Conservation (phyloP, 2,113 vertebrate species). For the Oryzias javanicus region DNA sequence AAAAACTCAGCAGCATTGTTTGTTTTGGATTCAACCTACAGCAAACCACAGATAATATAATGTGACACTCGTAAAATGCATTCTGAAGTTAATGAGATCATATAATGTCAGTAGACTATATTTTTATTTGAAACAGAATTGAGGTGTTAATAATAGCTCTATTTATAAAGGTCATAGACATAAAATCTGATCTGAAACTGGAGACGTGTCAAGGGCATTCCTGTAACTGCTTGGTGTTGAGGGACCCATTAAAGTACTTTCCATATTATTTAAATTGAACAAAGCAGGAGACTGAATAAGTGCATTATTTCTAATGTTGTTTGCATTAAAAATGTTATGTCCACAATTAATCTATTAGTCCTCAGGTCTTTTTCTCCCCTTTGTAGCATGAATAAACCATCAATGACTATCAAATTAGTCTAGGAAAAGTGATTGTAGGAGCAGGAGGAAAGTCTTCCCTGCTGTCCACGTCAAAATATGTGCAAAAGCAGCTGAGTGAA, state of each 20-base stretch:
- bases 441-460: conserved; percentile 50
- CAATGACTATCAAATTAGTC: conserved; percentile 24
- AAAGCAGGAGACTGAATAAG: conserved; percentile 1
- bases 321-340: conserved; percentile 10
- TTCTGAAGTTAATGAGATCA: conserved; percentile 4
- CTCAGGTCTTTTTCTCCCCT: conserved; percentile 1
- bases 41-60: not conserved
- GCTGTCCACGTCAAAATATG: conserved; percentile 55
- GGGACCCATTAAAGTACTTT: conserved; percentile 19
- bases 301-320: conserved; percentile 12
- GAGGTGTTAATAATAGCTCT: conserved; percentile 46
- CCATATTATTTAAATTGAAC: conserved; percentile 12
- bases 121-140: conserved; percentile 40
- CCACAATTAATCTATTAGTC: conserved; percentile 18
- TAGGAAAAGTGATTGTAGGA: conserved; percentile 32
- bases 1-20: not conserved
- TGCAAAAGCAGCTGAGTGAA: conserved; percentile 48
- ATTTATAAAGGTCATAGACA: conserved; percentile 43
- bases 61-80: not conserved
- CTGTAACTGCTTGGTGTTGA: conserved; percentile 25
- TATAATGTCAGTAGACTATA: conserved; percentile 11
- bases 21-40: conserved; percentile 1
- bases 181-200: conserved; percentile 47
- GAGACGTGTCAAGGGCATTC: conserved; percentile 38
- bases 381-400: conserved; percentile 22